phyloP scores from a whole-genome alignment of 2,797 vertebrate genomes.

The Helostoma temminkii region DNA sequence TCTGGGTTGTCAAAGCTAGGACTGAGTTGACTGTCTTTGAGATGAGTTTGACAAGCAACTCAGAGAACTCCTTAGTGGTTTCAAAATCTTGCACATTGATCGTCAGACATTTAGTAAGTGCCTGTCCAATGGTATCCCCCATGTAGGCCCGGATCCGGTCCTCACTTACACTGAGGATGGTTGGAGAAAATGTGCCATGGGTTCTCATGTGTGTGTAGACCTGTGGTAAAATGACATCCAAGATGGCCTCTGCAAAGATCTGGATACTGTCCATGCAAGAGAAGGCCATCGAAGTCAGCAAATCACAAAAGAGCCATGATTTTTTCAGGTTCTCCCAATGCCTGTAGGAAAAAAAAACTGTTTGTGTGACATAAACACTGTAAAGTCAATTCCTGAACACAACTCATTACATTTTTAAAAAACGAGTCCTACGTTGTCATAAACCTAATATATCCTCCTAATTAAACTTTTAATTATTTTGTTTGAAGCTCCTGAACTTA shows the following conservation, averaged over 20 bases:
- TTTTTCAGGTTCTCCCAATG: not conserved
- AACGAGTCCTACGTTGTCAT: too few relatives aligned
- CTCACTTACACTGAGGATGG: not conserved
- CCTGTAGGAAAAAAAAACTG: slow-evolving; percentile 1
- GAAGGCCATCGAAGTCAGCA: not conserved
- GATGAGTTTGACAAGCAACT: slow-evolving; percentile 10
- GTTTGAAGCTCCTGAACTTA: not conserved
- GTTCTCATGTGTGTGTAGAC: slow-evolving; percentile 1
- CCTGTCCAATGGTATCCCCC: slow-evolving; percentile 12
- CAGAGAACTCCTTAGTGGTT: not conserved
- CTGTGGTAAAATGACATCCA: slow-evolving; percentile 4
- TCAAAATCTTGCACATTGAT: not conserved
- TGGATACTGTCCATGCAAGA: slow-evolving; percentile 21
- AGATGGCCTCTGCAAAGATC: slow-evolving; percentile 1
- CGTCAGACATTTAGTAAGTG: not conserved
- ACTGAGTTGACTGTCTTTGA: slow-evolving; percentile 9
- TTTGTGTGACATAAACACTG: not conserved
- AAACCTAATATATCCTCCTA: too few relatives aligned
- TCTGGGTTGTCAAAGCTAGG: not conserved
- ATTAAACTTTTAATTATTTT: not conserved
- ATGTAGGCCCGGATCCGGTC: not conserved
- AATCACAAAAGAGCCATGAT: not conserved
- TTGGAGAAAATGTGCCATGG: not conserved
- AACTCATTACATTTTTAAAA: not conserved
- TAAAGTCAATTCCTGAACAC: not conserved